A percentile compares a stretch with the other conserved stretches of the same genome.
Evolutionary conservation across 2,797 vertebrate genomes (phyloP).

Genomic region (Arrhamphus sclerolepis): DNA sequence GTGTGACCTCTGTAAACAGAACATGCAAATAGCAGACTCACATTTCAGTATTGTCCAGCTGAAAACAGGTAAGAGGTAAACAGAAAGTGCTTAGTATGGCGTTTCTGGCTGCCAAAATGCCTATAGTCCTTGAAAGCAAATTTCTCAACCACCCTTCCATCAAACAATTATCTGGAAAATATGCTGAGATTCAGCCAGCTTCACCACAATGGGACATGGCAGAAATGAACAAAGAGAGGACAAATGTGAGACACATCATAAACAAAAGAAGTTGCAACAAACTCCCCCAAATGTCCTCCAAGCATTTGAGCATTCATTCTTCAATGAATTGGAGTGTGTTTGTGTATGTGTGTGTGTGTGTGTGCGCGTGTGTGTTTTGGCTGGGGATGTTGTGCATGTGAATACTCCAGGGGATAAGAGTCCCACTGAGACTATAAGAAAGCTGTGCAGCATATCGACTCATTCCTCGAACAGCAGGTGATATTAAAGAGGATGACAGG

Average conservation of each 20-base stretch:
- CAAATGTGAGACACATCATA: slow-evolving; percentile 2
- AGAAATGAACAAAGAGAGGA: slow-evolving; percentile 17
- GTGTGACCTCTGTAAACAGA: slow-evolving; percentile 13
- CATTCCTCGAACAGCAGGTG: slow-evolving; percentile 30
- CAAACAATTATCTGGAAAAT: slow-evolving; percentile 59
- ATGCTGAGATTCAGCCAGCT: slow-evolving; percentile 68
- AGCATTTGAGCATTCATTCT: slow-evolving; percentile 40
- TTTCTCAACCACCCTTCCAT: background rate
- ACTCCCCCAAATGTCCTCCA: slow-evolving; percentile 19
- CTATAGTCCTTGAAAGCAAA: background rate
- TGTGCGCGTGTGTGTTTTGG: background rate
- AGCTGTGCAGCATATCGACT: slow-evolving; percentile 27
- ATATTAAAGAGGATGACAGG: background rate
- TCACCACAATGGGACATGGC: slow-evolving; percentile 49
- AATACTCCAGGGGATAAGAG: slow-evolving; percentile 38
- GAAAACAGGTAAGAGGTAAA: slow-evolving; percentile 4
- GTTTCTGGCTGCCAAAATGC: background rate
- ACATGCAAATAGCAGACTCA: slow-evolving; percentile 3
- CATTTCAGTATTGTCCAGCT: background rate
- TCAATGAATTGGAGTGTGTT: slow-evolving; percentile 38
- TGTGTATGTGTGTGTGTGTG: background rate
- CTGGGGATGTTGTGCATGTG: no score
- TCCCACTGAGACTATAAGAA: slow-evolving; percentile 11
- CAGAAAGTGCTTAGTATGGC: background rate
- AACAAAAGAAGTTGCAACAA: slow-evolving; percentile 9